Evolutionary conservation across 2,113 vertebrate species (phyloP), one percentile per base, ranked within the genome.

Genomic region (Scatophagus argus): DNA sequence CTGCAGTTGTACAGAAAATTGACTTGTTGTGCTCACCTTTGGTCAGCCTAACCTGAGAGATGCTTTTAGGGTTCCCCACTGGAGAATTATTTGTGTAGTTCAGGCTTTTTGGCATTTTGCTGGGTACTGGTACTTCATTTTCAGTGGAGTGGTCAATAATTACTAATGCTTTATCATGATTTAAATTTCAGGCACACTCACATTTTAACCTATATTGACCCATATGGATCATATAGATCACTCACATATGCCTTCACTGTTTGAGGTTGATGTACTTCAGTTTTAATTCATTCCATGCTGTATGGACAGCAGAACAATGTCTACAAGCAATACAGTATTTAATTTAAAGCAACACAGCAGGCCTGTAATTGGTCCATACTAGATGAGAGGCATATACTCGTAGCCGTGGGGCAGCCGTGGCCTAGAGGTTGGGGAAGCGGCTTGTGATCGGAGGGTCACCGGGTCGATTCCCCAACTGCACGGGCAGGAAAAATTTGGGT

Each of bases 11-110:
- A 60, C 51, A 80, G 65, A 52, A 84, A 74, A 52, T 44, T 21
- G 63, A 25, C 55, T 46, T 71, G 56, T 86, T 79, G 23, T 38
- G 38, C 29, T 79, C 61, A 56, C 25, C 29, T 89, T 56, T 83
- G 62, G 29, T 65, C 52, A 43, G 10, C 29, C 23, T 67, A 75
- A 79, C 64, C 58, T 34, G 13, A 6, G 29, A 56, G 39, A 66
- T 51, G 63, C 27, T 66, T 79, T 80, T 29, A 54, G 27, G 19
- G 17, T 77, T 68, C 25, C 41, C 14, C 39, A 79, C 32, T 12
- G 32, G 19, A 46, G 12, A 72, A 70, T 60, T 29, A 3, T 31
- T 0, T 54, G 47, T 61, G 27, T 27, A 23, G 67, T 66, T 65
- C n/a, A 52, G 14, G n/a, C 39, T 70, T 73, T 43, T 46, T 56